Evolutionary conservation across 2,888 invertebrate genomes (phyloP), one percentile per base, ranked within the genome.

Genomic region (Colletes collaris): DNA sequence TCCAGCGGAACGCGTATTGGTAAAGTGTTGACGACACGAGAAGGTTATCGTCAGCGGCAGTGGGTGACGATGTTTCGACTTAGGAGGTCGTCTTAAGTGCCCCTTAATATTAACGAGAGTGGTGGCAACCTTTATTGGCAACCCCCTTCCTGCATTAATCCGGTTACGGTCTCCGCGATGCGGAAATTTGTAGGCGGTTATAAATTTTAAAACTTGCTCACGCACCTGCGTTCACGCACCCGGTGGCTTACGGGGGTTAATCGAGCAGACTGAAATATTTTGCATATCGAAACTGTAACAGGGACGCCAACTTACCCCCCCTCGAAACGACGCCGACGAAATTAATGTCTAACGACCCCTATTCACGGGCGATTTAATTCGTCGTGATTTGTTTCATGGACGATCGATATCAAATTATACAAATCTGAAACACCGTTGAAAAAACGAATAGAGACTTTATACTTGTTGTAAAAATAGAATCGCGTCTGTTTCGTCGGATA

Each of bases 171-270:
- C 16, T 59, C 64, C 52, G 53, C 56, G 53, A 19, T n/a, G 59
- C 62, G 65, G 82, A 83, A 89, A 89, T 86, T 89, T 87, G 82
- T 81, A 75, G 82, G 65, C 50, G 63, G 76, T 75, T 78, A 80
- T 89, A 87, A 89, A 89, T 88, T 88, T 87, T 88, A 85, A 88
- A 88, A 89, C 81, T 85, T 66, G 71, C 52, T 59, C 76, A 81
- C 82, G 82, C 87, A 85, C 79, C 87, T 87, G 88, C 79, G 78
- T 66, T 73, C 79, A 19, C 56, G 35, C 63, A 5, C 63, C 58
- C 69, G 8, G 35, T 37, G 52, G 56, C 50, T 76, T 70, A 50
- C 64, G 19, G 10, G 60, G 69, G 68, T 85, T 81, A 81, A 85
- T 83, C 76, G 81, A 53, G 53, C 58, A 27, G n/a, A 0, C 56